phyloP scores from a whole-genome alignment of 2,797 vertebrate species.

The Sibirionetta formosa region DNA sequence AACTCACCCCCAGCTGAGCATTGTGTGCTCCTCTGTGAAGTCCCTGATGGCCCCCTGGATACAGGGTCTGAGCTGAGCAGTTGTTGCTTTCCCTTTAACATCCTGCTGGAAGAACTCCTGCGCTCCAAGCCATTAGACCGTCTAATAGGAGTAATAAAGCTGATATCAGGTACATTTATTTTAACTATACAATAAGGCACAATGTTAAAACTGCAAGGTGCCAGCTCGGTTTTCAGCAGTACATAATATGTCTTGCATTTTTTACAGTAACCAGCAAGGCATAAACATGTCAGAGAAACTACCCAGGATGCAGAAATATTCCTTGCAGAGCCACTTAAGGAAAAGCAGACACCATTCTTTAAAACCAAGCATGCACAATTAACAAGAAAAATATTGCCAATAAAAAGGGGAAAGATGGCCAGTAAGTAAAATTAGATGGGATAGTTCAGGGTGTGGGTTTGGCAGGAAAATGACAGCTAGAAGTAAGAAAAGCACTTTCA shows the following conservation, averaged over 20 bases:
- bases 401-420: slow-evolving; percentile 69
- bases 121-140: slow-evolving; percentile 3
- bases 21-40: background rate
- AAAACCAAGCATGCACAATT: slow-evolving; percentile 66
- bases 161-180: slow-evolving; percentile 71
- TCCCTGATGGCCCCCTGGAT: background rate
- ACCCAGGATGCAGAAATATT: slow-evolving; percentile 71
- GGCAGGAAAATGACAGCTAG: slow-evolving; percentile 31
- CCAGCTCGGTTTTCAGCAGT: slow-evolving; percentile 47
- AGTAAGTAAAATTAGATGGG: slow-evolving; percentile 66
- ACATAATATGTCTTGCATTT: slow-evolving; percentile 57
- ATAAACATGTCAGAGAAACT: slow-evolving; percentile 75
- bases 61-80: background rate
- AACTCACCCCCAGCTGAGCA: background rate
- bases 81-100: slow-evolving; percentile 50
- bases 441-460: slow-evolving; percentile 35
- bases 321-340: slow-evolving; percentile 42
- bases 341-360: slow-evolving; percentile 57
- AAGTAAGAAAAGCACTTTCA: slow-evolving; percentile 43
- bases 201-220: slow-evolving; percentile 55
- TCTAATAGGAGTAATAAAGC: slow-evolving; percentile 67
- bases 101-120: background rate
- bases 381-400: slow-evolving; percentile 74
- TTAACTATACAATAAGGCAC: slow-evolving; percentile 64
- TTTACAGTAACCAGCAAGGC: slow-evolving; percentile 69